These are phyloP conservation scores for Morinoia aosen DNA, from an alignment of 2,888 invertebrate species.

Conservation along the genomic window DNA sequence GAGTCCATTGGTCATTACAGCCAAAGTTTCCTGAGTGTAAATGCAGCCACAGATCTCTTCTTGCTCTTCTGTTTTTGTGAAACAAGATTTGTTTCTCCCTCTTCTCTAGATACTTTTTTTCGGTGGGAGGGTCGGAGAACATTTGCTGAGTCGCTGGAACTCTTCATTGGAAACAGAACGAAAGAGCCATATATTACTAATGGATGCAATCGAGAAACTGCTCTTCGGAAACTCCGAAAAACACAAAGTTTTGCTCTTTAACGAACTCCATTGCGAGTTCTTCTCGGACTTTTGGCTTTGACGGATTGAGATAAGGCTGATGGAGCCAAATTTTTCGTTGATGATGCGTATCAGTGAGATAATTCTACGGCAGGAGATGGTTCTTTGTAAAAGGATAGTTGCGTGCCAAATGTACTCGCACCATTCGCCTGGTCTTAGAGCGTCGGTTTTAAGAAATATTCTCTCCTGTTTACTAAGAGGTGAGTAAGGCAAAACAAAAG, in stretches of 20 bases:
- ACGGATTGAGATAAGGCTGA: constrained; percentile 29
- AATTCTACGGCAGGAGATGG: neutral
- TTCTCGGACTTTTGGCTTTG: constrained; percentile 20
- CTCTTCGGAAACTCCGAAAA: constrained; percentile 20
- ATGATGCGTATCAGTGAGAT: neutral
- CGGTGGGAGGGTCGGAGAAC: neutral
- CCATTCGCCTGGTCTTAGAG: neutral
- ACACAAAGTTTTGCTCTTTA: constrained; percentile 12
- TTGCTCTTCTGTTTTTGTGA: neutral
- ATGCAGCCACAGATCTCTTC: neutral
- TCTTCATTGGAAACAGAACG: neutral
- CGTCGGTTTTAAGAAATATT: neutral
- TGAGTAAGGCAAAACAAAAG: too few relatives aligned
- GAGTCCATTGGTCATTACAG: neutral
- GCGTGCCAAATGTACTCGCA: neutral
- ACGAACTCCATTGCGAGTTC: constrained; percentile 32
- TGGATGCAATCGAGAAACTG: constrained; percentile 25
- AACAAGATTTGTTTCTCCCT: neutral
- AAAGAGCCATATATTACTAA: constrained; percentile 26
- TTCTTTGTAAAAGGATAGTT: neutral
- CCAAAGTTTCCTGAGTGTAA: neutral
- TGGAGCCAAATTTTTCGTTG: neutral
- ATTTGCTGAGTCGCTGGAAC: constrained; percentile 3
- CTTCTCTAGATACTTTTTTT: neutral
- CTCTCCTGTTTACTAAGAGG: too few relatives aligned